Percentiles rank a stretch among this genome's conserved stretches.
Evolutionary conservation across 2,113 vertebrate species (phyloP).

Genomic region (Todiramphus chloris): DNA sequence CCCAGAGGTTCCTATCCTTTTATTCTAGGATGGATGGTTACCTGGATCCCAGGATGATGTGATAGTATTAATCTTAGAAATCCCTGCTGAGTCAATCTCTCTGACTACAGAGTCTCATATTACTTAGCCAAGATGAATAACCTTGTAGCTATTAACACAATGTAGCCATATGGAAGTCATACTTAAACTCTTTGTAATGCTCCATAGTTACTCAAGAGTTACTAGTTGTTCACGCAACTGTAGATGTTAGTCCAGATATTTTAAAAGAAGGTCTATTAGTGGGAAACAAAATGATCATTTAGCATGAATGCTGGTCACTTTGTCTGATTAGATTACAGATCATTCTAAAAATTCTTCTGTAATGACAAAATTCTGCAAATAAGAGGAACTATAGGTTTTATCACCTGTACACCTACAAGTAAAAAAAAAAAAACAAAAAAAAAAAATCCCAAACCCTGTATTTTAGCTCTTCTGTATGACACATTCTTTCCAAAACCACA

Average conservation of each 20-base stretch:
- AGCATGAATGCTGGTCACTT: not conserved
- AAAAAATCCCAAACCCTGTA: not conserved
- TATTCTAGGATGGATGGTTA: not conserved
- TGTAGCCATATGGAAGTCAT: not conserved
- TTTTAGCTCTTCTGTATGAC: not conserved
- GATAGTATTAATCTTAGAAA: not conserved
- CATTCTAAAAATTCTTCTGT: not conserved
- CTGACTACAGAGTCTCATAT: not conserved
- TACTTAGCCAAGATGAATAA: not conserved
- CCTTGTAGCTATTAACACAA: not conserved
- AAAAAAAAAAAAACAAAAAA: not conserved
- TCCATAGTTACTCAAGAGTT: not conserved
- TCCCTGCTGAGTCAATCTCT: not conserved
- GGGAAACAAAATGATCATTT: not conserved
- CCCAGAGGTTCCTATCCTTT: not conserved
- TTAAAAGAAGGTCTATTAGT: not conserved
- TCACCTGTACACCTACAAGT: not conserved
- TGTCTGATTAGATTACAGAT: constrained; percentile 5
- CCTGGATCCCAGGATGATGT: not conserved
- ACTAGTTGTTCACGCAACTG: not conserved
- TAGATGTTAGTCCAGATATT: not conserved
- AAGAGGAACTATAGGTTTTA: not conserved
- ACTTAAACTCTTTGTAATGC: not conserved
- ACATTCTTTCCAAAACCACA: not conserved
- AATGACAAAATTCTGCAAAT: not conserved